These are phyloP conservation scores for Drosophila hydei DNA, from an alignment of 1,140 invertebrate species.

Conservation along the genomic window DNA sequence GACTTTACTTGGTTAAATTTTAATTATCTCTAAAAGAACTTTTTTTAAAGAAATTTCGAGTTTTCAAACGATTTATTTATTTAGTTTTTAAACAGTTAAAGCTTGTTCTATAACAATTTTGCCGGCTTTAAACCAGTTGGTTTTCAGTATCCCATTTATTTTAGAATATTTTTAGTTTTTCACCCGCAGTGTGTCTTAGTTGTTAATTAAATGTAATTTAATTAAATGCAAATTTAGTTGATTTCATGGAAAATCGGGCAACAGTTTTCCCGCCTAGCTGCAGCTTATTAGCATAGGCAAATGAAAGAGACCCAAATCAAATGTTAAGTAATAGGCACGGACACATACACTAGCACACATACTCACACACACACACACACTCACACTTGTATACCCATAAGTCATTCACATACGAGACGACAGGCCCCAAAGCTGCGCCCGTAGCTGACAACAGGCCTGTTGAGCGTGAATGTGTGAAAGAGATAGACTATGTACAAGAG, in stretches of 20 bases:
- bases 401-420: constrained; percentile 40
- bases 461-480: background rate
- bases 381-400: constrained; percentile 48
- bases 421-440: background rate
- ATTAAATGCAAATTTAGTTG: constrained; percentile 32
- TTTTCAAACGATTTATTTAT: too few species aligned
- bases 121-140: background rate
- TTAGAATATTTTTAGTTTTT: background rate
- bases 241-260: constrained; percentile 22
- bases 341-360: constrained; percentile 16
- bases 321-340: constrained; percentile 45
- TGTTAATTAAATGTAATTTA: constrained; percentile 32
- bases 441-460: constrained; percentile 19
- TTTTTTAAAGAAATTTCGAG: too few species aligned
- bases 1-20: too few species aligned
- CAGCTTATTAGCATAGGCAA: constrained; percentile 56
- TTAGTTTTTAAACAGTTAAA: background rate
- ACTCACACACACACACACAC: constrained; percentile 8
- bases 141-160: background rate
- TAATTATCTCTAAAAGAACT: too few species aligned
- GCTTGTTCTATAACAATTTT: too few species aligned
- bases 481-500: background rate
- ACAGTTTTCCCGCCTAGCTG: constrained; percentile 42
- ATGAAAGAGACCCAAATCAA: constrained; percentile 57
- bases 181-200: constrained; percentile 2